Percentiles rank a stretch among this genome's conserved stretches.
These are phyloP conservation scores for Ameiurus melas DNA, from an alignment of 2,113 vertebrate genomes.

Conservation along the genomic window DNA sequence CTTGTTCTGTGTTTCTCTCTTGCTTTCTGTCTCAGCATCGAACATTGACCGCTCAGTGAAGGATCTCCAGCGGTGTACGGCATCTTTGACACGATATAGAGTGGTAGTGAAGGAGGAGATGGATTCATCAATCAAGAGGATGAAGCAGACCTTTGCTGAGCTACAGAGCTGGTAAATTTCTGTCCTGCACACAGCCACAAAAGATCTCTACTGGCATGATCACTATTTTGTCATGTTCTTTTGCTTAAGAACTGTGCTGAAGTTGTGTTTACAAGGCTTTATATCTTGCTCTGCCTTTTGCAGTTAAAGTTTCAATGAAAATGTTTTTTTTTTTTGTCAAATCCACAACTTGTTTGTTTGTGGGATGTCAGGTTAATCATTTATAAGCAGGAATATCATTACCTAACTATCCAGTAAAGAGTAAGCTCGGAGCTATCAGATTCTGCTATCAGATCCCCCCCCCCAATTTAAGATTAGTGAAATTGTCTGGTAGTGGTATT, in stretches of 20 bases:
- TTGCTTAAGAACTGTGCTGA: background rate
- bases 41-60: constrained; percentile 95
- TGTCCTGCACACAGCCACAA: background rate
- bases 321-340: background rate
- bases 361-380: background rate
- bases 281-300: background rate
- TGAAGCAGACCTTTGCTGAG: constrained; percentile 92
- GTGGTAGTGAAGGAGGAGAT: constrained; percentile 93
- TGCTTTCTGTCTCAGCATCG: constrained; percentile 70
- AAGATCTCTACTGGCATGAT: no score
- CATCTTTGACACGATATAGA: constrained; percentile 90
- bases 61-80: constrained; percentile 92
- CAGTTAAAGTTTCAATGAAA: background rate
- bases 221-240: background rate
- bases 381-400: constrained; percentile 15
- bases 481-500: background rate
- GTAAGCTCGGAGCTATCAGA: background rate
- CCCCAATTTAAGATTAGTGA: background rate
- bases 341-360: background rate
- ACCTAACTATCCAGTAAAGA: background rate
- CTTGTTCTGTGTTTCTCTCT: background rate
- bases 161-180: constrained; percentile 85
- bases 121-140: constrained; percentile 92
- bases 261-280: background rate
- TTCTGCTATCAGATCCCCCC: background rate